These are phyloP conservation scores for Drosophila sturtevanti DNA, from an alignment of 1,140 invertebrate genomes.

Conservation along the genomic window DNA sequence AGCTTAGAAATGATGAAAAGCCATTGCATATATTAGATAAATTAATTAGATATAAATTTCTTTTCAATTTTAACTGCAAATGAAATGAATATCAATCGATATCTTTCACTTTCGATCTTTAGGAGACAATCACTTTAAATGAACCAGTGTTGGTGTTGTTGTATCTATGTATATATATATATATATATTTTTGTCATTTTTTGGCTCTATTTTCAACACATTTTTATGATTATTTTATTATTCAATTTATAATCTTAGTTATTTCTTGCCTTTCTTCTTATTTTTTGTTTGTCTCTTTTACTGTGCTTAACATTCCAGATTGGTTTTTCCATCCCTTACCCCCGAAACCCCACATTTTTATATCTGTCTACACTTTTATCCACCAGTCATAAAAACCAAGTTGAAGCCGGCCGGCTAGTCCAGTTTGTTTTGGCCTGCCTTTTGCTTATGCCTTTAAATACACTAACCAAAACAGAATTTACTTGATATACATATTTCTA, in stretches of 20 bases:
- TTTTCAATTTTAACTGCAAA: no score
- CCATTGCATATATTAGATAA: no score
- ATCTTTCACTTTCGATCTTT: neutral
- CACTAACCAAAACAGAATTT: neutral
- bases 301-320: neutral
- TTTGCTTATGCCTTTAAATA: neutral
- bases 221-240: conserved; percentile 1
- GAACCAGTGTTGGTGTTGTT: no score
- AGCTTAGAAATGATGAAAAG: no score
- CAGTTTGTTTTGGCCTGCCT: conserved; percentile 23
- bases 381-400: conserved; percentile 6
- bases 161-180: no score
- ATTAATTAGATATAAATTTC: neutral
- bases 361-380: neutral
- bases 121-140: neutral
- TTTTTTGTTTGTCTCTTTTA: neutral
- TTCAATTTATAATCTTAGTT: neutral
- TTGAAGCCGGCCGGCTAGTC: conserved; percentile 59
- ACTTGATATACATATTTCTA: neutral
- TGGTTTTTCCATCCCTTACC: neutral
- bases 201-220: neutral
- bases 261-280: neutral
- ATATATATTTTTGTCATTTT: no score
- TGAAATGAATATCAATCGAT: neutral
- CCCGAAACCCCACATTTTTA: neutral